These are phyloP conservation scores for Connochaetes taurinus DNA, from an alignment of 2,113 vertebrate genomes.

Conservation along the genomic window DNA sequence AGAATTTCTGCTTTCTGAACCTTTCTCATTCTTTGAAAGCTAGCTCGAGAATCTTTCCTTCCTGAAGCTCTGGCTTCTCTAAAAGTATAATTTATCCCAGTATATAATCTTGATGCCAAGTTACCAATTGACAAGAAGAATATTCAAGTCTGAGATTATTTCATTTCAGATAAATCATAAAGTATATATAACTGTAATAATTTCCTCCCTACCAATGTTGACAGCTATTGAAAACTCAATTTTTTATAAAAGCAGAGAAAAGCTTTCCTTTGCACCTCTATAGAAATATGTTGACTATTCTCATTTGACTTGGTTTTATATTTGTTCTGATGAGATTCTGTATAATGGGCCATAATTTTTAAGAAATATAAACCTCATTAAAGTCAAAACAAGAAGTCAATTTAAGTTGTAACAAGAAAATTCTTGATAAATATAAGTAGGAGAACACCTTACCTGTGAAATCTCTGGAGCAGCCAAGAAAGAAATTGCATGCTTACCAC, in stretches of 20 bases:
- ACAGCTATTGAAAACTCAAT: constrained; percentile 7
- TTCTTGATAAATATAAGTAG: constrained; percentile 18
- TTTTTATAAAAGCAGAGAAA: constrained; percentile 27
- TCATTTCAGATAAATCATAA: constrained; percentile 12
- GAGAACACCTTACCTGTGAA: not conserved
- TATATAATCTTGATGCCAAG: not conserved
- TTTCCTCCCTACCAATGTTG: not conserved
- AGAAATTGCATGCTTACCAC: not conserved
- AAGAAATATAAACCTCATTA: constrained; percentile 6
- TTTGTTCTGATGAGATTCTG: not conserved
- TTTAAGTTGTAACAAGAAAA: not conserved
- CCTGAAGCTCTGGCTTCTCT: not conserved
- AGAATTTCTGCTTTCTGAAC: not conserved
- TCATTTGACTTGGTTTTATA: constrained; percentile 19
- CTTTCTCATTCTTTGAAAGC: not conserved
- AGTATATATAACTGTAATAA: not conserved
- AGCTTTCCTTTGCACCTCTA: not conserved
- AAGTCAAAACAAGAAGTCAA: not conserved
- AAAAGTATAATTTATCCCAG: not conserved
- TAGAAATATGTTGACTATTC: not conserved
- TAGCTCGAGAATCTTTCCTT: not conserved
- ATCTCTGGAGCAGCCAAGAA: not conserved
- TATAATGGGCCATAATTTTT: not conserved
- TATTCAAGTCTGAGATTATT: not conserved
- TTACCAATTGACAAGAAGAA: constrained; percentile 4